These are phyloP conservation scores for Etia nguti DNA, from an alignment of 2,113 vertebrate species.

Conservation along the genomic window DNA sequence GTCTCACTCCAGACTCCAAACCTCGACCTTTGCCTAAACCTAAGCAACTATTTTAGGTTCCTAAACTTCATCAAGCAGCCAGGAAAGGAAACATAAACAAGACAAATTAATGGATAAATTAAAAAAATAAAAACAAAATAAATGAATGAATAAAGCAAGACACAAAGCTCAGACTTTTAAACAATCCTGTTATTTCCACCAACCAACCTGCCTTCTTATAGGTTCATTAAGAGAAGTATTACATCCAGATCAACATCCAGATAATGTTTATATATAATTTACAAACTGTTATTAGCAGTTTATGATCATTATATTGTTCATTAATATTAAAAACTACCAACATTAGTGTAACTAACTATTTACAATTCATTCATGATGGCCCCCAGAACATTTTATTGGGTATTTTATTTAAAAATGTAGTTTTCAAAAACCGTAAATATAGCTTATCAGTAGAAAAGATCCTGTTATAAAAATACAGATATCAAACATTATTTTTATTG, in stretches of 20 bases:
- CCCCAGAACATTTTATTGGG: background rate
- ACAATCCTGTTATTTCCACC: background rate
- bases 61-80: background rate
- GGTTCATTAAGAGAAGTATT: background rate
- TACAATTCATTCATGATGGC: background rate
- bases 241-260: background rate
- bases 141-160: background rate
- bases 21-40: background rate
- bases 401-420: background rate
- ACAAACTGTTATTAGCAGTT: background rate
- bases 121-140: background rate
- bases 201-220: background rate
- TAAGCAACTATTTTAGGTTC: background rate
- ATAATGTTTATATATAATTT: background rate
- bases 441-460: background rate
- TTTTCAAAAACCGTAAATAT: background rate
- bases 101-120: background rate
- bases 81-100: background rate
- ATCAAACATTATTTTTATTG: rapidly evolving
- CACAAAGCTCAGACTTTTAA: background rate
- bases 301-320: background rate
- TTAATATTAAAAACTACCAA: background rate
- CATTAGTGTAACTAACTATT: background rate
- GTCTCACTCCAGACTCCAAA: background rate
- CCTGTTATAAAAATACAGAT: background rate